Evolutionary conservation across 2,888 invertebrate species (phyloP).

Genomic region (Tetramorium bicarinatum): DNA sequence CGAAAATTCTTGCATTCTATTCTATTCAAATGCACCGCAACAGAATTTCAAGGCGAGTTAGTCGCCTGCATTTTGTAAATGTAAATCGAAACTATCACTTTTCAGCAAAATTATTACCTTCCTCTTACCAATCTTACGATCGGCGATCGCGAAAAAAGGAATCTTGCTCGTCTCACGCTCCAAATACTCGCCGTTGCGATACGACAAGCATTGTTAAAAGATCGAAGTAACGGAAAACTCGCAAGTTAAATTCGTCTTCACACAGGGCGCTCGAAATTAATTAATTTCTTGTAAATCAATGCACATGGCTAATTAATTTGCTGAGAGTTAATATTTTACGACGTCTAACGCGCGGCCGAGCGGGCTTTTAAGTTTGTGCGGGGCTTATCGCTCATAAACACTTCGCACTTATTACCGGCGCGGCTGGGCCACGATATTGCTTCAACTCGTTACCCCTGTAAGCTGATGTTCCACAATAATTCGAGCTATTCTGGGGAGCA

Average conservation of each 20-base stretch:
- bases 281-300: conserved; percentile 40
- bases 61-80: background rate
- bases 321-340: conserved; percentile 59
- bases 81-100: conserved; percentile 19
- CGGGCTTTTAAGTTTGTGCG: conserved; percentile 52
- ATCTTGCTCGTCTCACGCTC: conserved; percentile 36
- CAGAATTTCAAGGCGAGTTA: conserved; percentile 3
- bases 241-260: conserved; percentile 42
- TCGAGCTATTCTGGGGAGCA: conserved; percentile 66
- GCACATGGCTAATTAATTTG: conserved; percentile 61
- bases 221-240: conserved; percentile 10
- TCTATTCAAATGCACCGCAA: background rate
- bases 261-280: conserved; percentile 13
- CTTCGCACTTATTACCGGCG: conserved; percentile 63
- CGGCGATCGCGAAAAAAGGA: conserved; percentile 19
- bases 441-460: conserved; percentile 52
- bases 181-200: conserved; percentile 32
- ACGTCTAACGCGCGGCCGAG: conserved; percentile 32
- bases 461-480: conserved; percentile 70
- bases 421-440: conserved; percentile 59
- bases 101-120: background rate
- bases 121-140: conserved; percentile 40
- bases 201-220: background rate
- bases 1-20: background rate
- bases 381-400: conserved; percentile 72